Conservation (phyloP, 2,113 vertebrate genomes). For the Pipra filicauda region DNA sequence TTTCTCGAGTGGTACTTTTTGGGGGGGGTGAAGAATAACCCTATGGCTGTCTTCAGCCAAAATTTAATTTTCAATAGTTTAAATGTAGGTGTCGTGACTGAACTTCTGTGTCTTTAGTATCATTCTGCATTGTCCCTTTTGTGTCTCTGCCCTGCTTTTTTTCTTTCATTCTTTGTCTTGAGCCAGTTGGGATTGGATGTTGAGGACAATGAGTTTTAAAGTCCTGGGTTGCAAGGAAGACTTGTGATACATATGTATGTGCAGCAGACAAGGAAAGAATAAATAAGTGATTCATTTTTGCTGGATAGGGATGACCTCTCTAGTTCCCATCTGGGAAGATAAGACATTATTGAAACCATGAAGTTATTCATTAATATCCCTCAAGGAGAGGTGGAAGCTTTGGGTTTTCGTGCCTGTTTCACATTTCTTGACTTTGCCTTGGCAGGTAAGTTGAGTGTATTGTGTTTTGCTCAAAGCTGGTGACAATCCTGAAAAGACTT, state of each 20-base stretch:
- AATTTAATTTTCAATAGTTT: neutral
- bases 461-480: neutral
- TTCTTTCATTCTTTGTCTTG: neutral
- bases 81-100: neutral
- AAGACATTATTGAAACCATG: slow-evolving; percentile 18
- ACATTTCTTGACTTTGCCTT: neutral
- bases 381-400: slow-evolving; percentile 40
- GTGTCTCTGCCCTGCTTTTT: neutral
- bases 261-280: neutral
- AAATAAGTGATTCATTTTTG: slow-evolving; percentile 25
- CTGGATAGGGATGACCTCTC: slow-evolving; percentile 14
- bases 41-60: neutral
- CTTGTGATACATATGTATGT: neutral
- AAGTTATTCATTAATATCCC: slow-evolving; percentile 53
- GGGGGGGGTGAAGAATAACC: neutral
- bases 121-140: neutral
- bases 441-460: neutral
- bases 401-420: neutral
- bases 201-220: neutral
- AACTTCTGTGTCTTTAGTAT: neutral
- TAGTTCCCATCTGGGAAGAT: slow-evolving; percentile 28
- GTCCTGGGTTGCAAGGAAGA: neutral
- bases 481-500: neutral
- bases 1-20: neutral
- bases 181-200: neutral